A percentile compares a stretch with the other conserved stretches of the same genome.
Evolutionary conservation across 2,113 vertebrate genomes (phyloP).

Genomic region (Nesogale talazaci): DNA sequence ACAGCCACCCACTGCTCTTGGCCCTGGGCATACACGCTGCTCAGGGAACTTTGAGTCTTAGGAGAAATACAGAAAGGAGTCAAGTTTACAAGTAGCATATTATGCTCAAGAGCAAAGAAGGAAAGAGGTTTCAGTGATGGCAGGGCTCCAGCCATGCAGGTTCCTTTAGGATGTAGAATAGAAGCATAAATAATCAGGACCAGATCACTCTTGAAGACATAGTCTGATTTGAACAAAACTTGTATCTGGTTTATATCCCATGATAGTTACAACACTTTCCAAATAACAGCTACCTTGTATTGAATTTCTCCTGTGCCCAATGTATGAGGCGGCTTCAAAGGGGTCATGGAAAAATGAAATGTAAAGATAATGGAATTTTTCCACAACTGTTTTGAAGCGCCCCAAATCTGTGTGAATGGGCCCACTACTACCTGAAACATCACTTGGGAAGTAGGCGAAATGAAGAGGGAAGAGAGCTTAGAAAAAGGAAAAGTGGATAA

Average conservation of each 20-base stretch:
- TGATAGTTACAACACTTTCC: neutral
- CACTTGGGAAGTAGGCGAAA: neutral
- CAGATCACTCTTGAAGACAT: neutral
- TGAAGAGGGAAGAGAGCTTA: neutral
- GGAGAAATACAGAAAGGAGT: neutral
- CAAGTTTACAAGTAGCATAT: neutral
- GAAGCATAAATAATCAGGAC: neutral
- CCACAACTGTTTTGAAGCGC: too few relatives aligned
- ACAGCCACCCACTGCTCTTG: neutral
- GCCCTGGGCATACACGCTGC: neutral
- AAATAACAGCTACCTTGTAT: slow-evolving; percentile 21
- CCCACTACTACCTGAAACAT: neutral
- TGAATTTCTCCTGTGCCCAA: neutral
- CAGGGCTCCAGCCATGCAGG: neutral
- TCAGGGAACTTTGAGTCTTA: slow-evolving; percentile 24
- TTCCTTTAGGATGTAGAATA: neutral
- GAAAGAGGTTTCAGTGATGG: neutral
- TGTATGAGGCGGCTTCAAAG: neutral
- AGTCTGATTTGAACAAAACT: neutral
- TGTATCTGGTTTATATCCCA: neutral
- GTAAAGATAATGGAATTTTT: too few relatives aligned
- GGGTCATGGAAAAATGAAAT: too few relatives aligned
- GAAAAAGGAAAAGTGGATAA: neutral
- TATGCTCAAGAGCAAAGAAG: neutral
- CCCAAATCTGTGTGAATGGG: neutral